Conservation (phyloP, 2,888 invertebrate genomes). For the Ypsolopha sequella region DNA sequence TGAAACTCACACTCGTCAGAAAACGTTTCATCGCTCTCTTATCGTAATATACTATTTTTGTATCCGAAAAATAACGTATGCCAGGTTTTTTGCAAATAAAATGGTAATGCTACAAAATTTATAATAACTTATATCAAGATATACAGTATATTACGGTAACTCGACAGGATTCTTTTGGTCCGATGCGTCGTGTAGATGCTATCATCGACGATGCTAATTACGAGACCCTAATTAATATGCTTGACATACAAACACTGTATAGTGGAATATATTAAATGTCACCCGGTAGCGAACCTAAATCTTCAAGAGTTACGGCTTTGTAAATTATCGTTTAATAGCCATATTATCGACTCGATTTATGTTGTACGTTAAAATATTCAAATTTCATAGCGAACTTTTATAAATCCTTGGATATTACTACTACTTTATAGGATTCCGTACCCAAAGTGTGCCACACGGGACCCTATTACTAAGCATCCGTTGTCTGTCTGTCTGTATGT, state of each 20-base stretch:
- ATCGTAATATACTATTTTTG: too few species aligned
- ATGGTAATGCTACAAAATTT: not conserved
- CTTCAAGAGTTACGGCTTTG: conserved; percentile 6
- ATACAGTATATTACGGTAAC: not conserved
- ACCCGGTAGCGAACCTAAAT: conserved; percentile 2
- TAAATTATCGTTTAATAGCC: not conserved
- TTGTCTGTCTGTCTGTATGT: too few species aligned
- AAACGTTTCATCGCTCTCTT: too few species aligned
- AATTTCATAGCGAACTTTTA: conserved; percentile 13
- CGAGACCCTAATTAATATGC: conserved; percentile 28
- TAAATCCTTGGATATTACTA: conserved; percentile 7
- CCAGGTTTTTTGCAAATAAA: not conserved
- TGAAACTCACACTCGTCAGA: too few species aligned
- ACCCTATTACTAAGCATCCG: not conserved
- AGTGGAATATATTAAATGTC: conserved; percentile 8
- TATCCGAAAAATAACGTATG: not conserved
- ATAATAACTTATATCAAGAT: not conserved
- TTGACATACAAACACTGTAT: conserved; percentile 13
- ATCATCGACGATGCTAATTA: conserved; percentile 3
- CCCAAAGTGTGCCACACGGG: too few species aligned
- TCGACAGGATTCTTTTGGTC: not conserved
- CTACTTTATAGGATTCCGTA: too few species aligned
- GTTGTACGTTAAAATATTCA: conserved; percentile 14
- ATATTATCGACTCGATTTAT: not conserved
- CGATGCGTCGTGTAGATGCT: not conserved